A percentile compares a stretch with the other conserved stretches of the same genome.
Conservation (phyloP, 2,888 invertebrate species). For the Drosophila neotestacea region DNA sequence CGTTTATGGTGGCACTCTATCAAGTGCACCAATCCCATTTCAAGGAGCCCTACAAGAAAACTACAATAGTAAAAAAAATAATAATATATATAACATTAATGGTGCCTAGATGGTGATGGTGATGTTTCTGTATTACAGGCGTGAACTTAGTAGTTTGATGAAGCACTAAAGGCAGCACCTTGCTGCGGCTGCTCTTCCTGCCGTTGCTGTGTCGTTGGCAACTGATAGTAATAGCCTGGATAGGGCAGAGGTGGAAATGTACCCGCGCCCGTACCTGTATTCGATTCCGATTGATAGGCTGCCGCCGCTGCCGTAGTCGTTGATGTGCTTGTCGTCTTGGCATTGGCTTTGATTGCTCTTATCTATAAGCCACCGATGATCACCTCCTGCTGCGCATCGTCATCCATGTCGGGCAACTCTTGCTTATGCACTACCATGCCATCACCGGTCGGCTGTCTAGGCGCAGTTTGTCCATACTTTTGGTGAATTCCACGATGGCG, state of each 20-base stretch:
- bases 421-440: slow-evolving; percentile 84
- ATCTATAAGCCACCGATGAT: slow-evolving; percentile 85
- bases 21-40: slow-evolving; percentile 40
- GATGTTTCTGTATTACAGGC: slow-evolving; percentile 55
- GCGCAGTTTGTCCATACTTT: slow-evolving; percentile 89
- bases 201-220: slow-evolving; percentile 47
- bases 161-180: slow-evolving; percentile 38
- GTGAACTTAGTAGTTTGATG: slow-evolving; percentile 52
- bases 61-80: slow-evolving; percentile 52
- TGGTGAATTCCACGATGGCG: slow-evolving; percentile 95
- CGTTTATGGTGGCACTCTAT: slow-evolving; percentile 45
- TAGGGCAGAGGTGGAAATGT: slow-evolving; percentile 43
- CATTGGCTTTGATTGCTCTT: slow-evolving; percentile 70
- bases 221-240: slow-evolving; percentile 61
- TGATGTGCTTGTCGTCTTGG: slow-evolving; percentile 48
- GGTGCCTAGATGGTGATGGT: slow-evolving; percentile 60
- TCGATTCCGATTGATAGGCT: slow-evolving; percentile 36
- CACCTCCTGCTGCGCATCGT: slow-evolving; percentile 84
- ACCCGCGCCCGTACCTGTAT: slow-evolving; percentile 19
- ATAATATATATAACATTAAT: slow-evolving; percentile 51
- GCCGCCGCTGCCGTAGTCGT: slow-evolving; percentile 45
- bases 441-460: slow-evolving; percentile 85
- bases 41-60: slow-evolving; percentile 44
- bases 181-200: slow-evolving; percentile 42
- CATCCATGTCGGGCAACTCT: slow-evolving; percentile 84